These are phyloP conservation scores for Harpegnathos saltator DNA, from an alignment of 1,140 invertebrate species.

Conservation along the genomic window DNA sequence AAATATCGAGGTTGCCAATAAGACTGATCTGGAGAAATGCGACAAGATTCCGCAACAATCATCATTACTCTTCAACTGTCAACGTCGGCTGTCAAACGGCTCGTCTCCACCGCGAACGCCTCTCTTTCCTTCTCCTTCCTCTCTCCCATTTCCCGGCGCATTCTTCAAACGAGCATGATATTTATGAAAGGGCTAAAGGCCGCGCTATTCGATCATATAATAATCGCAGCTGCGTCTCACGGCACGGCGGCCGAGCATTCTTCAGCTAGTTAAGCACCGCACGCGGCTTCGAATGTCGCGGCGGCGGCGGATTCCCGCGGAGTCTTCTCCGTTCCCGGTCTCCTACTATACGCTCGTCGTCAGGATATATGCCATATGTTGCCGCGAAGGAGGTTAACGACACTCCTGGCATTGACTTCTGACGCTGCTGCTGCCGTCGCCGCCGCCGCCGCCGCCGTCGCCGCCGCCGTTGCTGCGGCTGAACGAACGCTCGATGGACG, in stretches of 20 bases:
- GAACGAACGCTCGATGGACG: not conserved
- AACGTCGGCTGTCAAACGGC: too few species aligned
- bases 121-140: too few species aligned
- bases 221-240: slow-evolving; percentile 1
- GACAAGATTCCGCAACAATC: too few species aligned
- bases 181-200: not conserved
- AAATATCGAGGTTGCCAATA: too few species aligned
- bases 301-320: slow-evolving; percentile 22
- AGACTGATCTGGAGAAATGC: too few species aligned
- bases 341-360: slow-evolving; percentile 11
- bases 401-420: slow-evolving; percentile 61
- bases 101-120: not conserved
- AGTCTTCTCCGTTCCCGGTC: not conserved
- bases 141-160: not conserved
- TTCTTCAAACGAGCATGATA: not conserved
- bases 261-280: slow-evolving; percentile 6
- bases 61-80: too few species aligned
- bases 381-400: slow-evolving; percentile 58
- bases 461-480: too few species aligned
- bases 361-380: slow-evolving; percentile 58
- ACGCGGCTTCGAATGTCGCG: slow-evolving; percentile 8
- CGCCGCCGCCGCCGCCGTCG: too few species aligned
- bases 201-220: slow-evolving; percentile 9
- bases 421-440: slow-evolving; percentile 23
- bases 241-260: slow-evolving; percentile 5